phyloP scores from a whole-genome alignment of 2,888 invertebrate genomes.

The Machimus atricapillus region DNA sequence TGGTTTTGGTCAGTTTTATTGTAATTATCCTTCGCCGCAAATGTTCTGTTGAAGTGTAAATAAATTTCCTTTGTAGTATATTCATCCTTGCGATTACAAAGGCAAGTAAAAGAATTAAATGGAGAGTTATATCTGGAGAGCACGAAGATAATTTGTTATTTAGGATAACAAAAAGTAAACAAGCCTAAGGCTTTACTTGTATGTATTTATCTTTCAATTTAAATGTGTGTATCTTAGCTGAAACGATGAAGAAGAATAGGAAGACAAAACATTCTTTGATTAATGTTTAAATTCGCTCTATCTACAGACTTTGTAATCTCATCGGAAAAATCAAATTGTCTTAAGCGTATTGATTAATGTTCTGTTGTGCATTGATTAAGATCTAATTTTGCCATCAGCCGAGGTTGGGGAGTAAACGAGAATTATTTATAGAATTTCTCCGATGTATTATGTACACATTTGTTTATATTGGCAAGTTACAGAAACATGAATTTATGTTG shows the following conservation, averaged over 20 bases:
- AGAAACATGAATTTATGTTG: too few species aligned
- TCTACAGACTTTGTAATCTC: neutral
- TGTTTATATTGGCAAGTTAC: neutral
- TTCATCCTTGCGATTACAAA: neutral
- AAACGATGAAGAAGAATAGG: neutral
- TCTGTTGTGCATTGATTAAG: neutral
- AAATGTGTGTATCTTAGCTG: neutral
- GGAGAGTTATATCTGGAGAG: neutral
- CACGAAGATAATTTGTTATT: neutral
- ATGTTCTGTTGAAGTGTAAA: neutral
- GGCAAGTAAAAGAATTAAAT: neutral
- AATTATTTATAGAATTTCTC: neutral
- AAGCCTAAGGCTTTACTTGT: neutral
- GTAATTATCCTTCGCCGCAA: neutral
- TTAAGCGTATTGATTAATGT: neutral
- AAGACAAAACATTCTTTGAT: neutral
- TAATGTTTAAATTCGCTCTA: neutral
- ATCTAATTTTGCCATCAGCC: neutral
- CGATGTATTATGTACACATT: too few species aligned
- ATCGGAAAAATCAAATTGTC: neutral
- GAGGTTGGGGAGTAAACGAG: neutral
- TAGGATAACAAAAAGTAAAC: neutral
- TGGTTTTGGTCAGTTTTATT: neutral
- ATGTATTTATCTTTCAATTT: neutral
- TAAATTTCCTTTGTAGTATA: neutral